A percentile compares a stretch with the other conserved stretches of the same genome.
phyloP scores from a whole-genome alignment of 1,140 invertebrate species.

The Bemisia tabaci region DNA sequence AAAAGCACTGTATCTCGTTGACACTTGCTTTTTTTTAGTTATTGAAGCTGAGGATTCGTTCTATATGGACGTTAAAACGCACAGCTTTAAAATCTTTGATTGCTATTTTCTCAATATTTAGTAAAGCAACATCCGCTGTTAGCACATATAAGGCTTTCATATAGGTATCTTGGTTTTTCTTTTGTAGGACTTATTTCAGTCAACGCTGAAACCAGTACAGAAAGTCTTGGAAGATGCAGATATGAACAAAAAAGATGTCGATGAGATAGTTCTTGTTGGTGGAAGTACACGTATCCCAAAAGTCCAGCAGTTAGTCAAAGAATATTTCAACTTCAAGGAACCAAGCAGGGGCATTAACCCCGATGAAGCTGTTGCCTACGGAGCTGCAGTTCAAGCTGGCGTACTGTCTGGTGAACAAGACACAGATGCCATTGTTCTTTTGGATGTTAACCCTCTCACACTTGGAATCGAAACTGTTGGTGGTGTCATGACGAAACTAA shows the following conservation, averaged over 20 bases:
- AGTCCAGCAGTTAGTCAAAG: conserved; percentile 95
- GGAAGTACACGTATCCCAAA: conserved; percentile 99
- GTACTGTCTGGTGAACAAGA: conserved; percentile 80
- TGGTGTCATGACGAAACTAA: conserved; percentile 98
- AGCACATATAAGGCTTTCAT: no score
- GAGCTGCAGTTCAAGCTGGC: conserved; percentile 96
- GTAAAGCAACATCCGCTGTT: no score
- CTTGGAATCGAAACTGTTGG: conserved; percentile 99
- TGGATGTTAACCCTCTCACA: conserved; percentile 96
- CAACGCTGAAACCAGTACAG: conserved; percentile 96
- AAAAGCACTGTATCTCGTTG: no score
- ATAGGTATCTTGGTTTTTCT: no score
- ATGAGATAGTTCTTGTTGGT: conserved; percentile 98
- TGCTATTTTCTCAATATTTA: no score
- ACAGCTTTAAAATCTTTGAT: no score
- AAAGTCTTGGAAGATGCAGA: conserved; percentile 96
- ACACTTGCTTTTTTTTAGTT: no score
- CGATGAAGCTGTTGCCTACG: conserved; percentile 95
- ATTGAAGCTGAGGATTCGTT: no score
- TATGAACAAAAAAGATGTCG: conserved; percentile 96
- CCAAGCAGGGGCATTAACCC: conserved; percentile 96
- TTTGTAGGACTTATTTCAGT: conserved; percentile 78
- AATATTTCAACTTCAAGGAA: conserved; percentile 91
- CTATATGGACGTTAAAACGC: no score
- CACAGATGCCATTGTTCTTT: conserved; percentile 88